Evolutionary conservation across 2,113 vertebrate species (phyloP).

Genomic region (Megaleporinus macrocephalus): DNA sequence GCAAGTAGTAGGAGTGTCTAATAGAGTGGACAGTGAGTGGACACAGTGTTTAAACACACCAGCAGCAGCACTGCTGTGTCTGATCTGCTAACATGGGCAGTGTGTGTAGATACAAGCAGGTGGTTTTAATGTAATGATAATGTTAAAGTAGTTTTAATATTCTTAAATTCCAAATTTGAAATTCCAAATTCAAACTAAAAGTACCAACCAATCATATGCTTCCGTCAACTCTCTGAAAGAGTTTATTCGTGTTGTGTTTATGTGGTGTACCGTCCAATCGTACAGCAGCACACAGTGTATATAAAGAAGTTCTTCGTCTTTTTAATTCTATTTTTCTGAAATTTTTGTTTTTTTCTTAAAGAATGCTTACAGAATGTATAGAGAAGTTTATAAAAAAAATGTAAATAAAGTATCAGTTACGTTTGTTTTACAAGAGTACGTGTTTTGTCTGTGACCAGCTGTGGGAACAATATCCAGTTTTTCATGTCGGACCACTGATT

Average conservation of each 20-base stretch:
- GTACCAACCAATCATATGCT: background rate
- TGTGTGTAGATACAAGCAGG: too few relatives aligned
- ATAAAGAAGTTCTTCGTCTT: background rate
- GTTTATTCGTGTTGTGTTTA: background rate
- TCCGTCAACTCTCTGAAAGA: background rate
- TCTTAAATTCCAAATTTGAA: too few relatives aligned
- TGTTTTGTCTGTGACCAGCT: background rate
- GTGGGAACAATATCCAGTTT: background rate
- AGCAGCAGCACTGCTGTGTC: too few relatives aligned
- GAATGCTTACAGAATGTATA: background rate
- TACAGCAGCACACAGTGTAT: background rate
- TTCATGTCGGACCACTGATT: background rate
- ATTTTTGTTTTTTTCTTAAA: too few relatives aligned
- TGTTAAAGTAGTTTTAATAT: too few relatives aligned
- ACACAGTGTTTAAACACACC: too few relatives aligned
- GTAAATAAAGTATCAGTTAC: background rate
- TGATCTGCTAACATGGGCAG: too few relatives aligned
- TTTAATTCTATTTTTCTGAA: background rate
- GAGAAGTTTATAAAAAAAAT: background rate
- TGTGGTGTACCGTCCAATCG: background rate
- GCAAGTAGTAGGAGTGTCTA: too few relatives aligned
- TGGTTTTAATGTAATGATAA: too few relatives aligned
- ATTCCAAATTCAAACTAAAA: too few relatives aligned
- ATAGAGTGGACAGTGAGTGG: too few relatives aligned
- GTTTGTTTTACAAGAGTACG: background rate